These are phyloP conservation scores for Pollenia angustigena DNA, from an alignment of 2,888 invertebrate species.

Conservation along the genomic window DNA sequence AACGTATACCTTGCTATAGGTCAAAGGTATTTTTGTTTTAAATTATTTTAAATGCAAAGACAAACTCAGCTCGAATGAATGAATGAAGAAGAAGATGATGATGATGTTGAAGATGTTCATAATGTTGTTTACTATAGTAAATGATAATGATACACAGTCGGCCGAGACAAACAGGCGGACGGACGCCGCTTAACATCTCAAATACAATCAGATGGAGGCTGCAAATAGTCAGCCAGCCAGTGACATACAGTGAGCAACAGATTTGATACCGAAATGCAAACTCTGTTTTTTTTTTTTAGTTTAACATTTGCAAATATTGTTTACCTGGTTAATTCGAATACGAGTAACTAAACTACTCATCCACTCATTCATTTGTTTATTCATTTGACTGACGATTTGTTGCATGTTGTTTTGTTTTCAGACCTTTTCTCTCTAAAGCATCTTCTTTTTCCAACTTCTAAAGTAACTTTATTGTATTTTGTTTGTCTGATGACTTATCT, in stretches of 20 bases:
- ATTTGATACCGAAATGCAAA: constrained; percentile 47
- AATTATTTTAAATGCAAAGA: constrained; percentile 57
- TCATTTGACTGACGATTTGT: constrained; percentile 45
- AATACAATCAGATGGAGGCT: constrained; percentile 20
- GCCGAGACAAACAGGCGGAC: neutral
- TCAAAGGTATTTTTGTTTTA: constrained; percentile 76
- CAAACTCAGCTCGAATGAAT: constrained; percentile 43
- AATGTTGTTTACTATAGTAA: constrained; percentile 41
- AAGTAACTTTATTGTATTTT: neutral
- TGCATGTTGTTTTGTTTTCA: constrained; percentile 36
- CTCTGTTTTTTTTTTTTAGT: constrained; percentile 22
- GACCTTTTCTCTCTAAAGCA: neutral
- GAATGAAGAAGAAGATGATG: constrained; percentile 14
- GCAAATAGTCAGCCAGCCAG: constrained; percentile 33
- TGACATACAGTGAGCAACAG: constrained; percentile 49
- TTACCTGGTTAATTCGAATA: constrained; percentile 52
- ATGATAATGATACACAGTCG: constrained; percentile 42
- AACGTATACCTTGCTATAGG: constrained; percentile 75
- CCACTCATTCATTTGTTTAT: constrained; percentile 41
- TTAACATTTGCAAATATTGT: constrained; percentile 70
- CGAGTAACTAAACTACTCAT: constrained; percentile 19
- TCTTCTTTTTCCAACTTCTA: constrained; percentile 35
- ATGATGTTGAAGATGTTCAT: constrained; percentile 36
- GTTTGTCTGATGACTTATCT: constrained; percentile 19
- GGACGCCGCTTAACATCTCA: neutral